phyloP scores from a whole-genome alignment of 2,113 vertebrate species.

The Eonycteris spelaea region DNA sequence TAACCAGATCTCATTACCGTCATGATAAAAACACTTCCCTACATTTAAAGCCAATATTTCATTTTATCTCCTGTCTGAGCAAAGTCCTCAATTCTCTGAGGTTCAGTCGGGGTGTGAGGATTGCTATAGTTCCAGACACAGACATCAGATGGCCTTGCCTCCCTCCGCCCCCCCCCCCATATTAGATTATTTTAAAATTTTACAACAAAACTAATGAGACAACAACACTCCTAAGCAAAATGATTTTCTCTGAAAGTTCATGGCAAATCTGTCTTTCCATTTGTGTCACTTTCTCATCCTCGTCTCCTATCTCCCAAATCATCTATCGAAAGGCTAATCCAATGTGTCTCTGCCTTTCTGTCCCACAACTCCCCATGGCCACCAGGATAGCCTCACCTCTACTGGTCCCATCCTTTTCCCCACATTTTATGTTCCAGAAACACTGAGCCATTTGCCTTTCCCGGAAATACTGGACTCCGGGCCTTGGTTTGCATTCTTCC shows the following conservation, averaged over 20 bases:
- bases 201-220: neutral
- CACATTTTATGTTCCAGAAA: neutral
- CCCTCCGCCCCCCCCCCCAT: neutral
- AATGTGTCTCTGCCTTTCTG: neutral
- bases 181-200: neutral
- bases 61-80: neutral
- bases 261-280: neutral
- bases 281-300: neutral
- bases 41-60: neutral
- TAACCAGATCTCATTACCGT: neutral
- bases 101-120: neutral
- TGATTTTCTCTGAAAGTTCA: neutral
- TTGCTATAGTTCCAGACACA: neutral
- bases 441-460: neutral
- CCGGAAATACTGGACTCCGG: neutral
- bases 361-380: neutral
- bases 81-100: neutral
- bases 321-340: neutral
- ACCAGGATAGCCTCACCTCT: neutral
- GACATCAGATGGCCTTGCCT: too few relatives aligned
- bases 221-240: neutral
- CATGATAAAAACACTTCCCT: too few relatives aligned
- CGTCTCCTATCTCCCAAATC: neutral
- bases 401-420: neutral
- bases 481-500: neutral